Evolutionary conservation across 2,888 invertebrate genomes (phyloP).

Genomic region (Penaeus monodon): DNA sequence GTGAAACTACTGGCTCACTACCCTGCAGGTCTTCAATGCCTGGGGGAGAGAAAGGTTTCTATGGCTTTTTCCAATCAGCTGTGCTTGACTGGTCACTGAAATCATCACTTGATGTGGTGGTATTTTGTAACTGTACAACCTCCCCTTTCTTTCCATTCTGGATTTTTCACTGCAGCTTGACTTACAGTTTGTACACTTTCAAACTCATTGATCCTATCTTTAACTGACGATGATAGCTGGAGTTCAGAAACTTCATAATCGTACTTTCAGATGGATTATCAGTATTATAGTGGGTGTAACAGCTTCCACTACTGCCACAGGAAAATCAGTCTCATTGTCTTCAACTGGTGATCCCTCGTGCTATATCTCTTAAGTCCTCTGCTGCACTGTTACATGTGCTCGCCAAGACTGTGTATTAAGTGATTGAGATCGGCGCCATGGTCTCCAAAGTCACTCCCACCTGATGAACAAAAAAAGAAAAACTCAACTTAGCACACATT

Average conservation of each 20-base stretch:
- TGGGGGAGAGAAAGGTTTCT: slow-evolving; percentile 40
- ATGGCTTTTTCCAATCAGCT: slow-evolving; percentile 46
- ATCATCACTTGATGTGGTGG: slow-evolving; percentile 34
- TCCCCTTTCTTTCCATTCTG: slow-evolving; percentile 43
- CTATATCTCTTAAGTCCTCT: slow-evolving; percentile 43
- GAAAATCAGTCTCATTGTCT: slow-evolving; percentile 1
- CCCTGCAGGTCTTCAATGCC: slow-evolving; percentile 68
- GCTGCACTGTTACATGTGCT: slow-evolving; percentile 53
- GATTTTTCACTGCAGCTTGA: slow-evolving; percentile 29
- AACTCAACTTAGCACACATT: not conserved
- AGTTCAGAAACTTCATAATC: slow-evolving; percentile 38
- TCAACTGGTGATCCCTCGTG: slow-evolving; percentile 23
- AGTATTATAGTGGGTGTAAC: slow-evolving; percentile 64
- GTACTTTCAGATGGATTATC: slow-evolving; percentile 22
- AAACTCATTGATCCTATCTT: slow-evolving; percentile 81
- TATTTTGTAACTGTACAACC: slow-evolving; percentile 32
- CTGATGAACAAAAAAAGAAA: slow-evolving; percentile 37
- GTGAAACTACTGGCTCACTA: slow-evolving; percentile 70
- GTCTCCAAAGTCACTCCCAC: slow-evolving; percentile 49
- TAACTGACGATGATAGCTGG: slow-evolving; percentile 74
- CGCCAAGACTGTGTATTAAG: slow-evolving; percentile 59
- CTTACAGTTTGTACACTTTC: slow-evolving; percentile 70
- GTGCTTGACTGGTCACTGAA: slow-evolving; percentile 40
- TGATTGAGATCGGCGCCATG: slow-evolving; percentile 53
- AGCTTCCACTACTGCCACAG: slow-evolving; percentile 58